Conservation (phyloP, 2,888 invertebrate species). For the Yponomeuta sedellus region DNA sequence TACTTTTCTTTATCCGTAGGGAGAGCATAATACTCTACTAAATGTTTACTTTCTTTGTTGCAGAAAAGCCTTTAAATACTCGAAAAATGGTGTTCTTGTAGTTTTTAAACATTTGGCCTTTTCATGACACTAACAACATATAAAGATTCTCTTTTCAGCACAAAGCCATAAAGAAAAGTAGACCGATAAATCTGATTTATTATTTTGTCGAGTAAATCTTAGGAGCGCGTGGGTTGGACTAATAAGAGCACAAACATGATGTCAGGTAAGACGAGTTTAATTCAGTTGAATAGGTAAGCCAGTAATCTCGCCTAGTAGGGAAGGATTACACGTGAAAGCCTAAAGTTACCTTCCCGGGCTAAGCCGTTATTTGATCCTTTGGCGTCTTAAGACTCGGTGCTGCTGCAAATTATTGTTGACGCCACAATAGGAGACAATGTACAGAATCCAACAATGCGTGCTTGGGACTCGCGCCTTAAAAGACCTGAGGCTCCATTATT, state of each 20-base stretch:
- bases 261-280: conserved; percentile 54
- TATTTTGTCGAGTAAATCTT: conserved; percentile 31
- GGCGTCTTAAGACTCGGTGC: conserved; percentile 30
- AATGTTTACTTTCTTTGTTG: too few species aligned
- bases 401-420: conserved; percentile 57
- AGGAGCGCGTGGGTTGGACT: conserved; percentile 46
- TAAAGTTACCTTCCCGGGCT: conserved; percentile 45
- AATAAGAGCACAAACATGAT: conserved; percentile 42
- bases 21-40: background rate
- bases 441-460: conserved; percentile 44
- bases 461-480: conserved; percentile 39
- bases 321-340: conserved; percentile 61
- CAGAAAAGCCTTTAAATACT: background rate
- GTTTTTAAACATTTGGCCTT: background rate
- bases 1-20: background rate
- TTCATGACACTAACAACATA: background rate
- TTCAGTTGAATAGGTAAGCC: conserved; percentile 52
- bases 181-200: conserved; percentile 3
- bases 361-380: conserved; percentile 55
- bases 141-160: background rate
- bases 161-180: background rate
- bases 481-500: conserved; percentile 47
- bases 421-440: conserved; percentile 45
- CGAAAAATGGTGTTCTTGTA: background rate
- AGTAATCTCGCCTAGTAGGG: conserved; percentile 64